These are phyloP conservation scores for Seriola dumerili DNA, from an alignment of 2,113 vertebrate genomes.

Conservation along the genomic window DNA sequence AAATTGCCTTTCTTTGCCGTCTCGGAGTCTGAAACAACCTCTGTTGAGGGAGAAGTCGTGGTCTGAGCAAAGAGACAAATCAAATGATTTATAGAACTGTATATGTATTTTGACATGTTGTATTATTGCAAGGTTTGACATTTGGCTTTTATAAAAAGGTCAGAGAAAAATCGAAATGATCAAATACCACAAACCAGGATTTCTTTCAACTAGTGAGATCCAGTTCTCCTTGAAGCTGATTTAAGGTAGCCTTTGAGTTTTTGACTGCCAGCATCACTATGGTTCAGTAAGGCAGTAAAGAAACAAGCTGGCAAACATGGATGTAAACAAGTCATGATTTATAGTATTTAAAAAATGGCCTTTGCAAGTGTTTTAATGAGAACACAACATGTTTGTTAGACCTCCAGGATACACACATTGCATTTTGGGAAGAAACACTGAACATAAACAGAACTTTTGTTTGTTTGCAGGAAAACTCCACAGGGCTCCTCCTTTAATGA, in stretches of 20 bases:
- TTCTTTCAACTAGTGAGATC: background rate
- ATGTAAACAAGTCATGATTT: background rate
- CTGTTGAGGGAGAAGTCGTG: conserved; percentile 13
- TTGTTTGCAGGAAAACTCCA: background rate
- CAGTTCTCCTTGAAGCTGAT: background rate
- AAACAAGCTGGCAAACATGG: background rate
- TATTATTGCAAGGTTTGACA: background rate
- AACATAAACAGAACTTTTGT: background rate
- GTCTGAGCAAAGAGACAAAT: conserved; percentile 22
- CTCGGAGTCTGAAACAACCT: conserved; percentile 42
- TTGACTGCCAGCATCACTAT: background rate
- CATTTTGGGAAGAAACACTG: background rate
- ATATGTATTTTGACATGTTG: background rate
- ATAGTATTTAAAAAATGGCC: too few species aligned
- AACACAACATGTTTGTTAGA: background rate
- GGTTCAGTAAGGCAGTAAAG: too few species aligned
- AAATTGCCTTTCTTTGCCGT: conserved; percentile 13
- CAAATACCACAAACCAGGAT: background rate
- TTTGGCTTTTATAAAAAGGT: background rate
- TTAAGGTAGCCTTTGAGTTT: background rate
- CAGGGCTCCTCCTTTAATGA: background rate
- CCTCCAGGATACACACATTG: background rate
- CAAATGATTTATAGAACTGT: background rate
- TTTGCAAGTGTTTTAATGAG: background rate
- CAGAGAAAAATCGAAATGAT: background rate